phyloP scores from a whole-genome alignment of 2,888 invertebrate species.

The Scaptomyza cyrtandrae region DNA sequence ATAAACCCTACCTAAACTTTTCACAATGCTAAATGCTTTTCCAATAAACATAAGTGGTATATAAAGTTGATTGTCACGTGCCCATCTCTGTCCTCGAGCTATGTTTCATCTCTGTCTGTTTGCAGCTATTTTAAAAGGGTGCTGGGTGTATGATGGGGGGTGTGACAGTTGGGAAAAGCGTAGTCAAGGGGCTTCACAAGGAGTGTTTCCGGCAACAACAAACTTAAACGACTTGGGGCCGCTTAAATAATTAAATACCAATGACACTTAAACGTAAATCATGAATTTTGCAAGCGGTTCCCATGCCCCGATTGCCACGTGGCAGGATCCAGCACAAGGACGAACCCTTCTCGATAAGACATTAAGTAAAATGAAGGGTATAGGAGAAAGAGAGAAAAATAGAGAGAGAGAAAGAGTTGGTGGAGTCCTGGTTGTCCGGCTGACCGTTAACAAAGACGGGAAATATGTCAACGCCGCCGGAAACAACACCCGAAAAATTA shows the following conservation, averaged over 20 bases:
- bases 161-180: neutral
- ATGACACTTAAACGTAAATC: constrained; percentile 80
- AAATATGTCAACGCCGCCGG: constrained; percentile 74
- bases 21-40: neutral
- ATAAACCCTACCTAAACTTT: neutral
- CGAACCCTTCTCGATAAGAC: constrained; percentile 43
- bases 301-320: constrained; percentile 39
- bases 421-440: neutral
- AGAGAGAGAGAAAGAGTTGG: neutral
- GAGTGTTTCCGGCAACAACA: constrained; percentile 16
- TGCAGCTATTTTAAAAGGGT: constrained; percentile 1
- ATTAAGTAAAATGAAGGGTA: constrained; percentile 56
- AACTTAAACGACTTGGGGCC: constrained; percentile 65
- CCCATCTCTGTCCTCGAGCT: constrained; percentile 24
- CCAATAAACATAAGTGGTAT: neutral
- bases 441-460: constrained; percentile 57
- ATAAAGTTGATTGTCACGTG: neutral
- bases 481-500: constrained; percentile 79
- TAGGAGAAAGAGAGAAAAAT: neutral
- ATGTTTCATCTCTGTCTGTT: constrained; percentile 31
- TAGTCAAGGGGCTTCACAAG: neutral
- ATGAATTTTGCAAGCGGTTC: constrained; percentile 72
- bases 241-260: constrained; percentile 76
- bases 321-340: constrained; percentile 17
- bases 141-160: neutral